These are phyloP conservation scores for Petrocephalus microphthalmus DNA, from an alignment of 2,113 vertebrate genomes.

Conservation along the genomic window DNA sequence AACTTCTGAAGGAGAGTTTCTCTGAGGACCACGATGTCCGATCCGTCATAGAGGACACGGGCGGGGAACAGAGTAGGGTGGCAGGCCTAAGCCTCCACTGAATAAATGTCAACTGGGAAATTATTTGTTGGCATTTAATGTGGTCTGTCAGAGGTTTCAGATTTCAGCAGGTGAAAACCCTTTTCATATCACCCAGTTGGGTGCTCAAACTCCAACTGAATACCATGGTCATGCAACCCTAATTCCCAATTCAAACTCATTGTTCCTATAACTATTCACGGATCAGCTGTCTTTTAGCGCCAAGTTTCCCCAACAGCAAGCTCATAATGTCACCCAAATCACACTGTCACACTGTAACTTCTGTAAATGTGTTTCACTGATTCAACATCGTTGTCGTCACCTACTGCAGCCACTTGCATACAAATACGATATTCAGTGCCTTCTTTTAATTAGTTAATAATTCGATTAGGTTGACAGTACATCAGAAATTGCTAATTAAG, in stretches of 20 bases:
- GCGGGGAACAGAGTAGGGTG: background rate
- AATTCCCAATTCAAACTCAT: background rate
- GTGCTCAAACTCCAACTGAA: background rate
- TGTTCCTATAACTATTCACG: background rate
- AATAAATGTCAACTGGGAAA: constrained; percentile 1
- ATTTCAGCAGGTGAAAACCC: background rate
- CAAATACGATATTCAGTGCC: background rate
- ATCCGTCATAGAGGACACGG: background rate
- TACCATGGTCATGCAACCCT: background rate
- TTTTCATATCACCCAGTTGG: background rate
- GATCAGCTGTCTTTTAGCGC: background rate
- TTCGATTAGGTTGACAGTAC: background rate
- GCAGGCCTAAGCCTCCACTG: background rate
- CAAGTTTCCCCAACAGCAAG: background rate
- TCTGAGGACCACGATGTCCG: background rate
- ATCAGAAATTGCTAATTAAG: background rate
- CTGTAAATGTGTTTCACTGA: background rate
- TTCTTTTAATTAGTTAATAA: background rate
- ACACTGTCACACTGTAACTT: background rate
- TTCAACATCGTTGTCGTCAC: background rate
- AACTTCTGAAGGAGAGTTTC: constrained; percentile 41
- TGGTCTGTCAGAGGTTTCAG: background rate
- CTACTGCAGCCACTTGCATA: background rate
- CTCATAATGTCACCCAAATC: background rate
- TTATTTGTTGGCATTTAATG: background rate